Percentiles rank a stretch among this genome's conserved stretches.
Conservation (phyloP, 2,888 invertebrate genomes). For the Chelonus formosanus region DNA sequence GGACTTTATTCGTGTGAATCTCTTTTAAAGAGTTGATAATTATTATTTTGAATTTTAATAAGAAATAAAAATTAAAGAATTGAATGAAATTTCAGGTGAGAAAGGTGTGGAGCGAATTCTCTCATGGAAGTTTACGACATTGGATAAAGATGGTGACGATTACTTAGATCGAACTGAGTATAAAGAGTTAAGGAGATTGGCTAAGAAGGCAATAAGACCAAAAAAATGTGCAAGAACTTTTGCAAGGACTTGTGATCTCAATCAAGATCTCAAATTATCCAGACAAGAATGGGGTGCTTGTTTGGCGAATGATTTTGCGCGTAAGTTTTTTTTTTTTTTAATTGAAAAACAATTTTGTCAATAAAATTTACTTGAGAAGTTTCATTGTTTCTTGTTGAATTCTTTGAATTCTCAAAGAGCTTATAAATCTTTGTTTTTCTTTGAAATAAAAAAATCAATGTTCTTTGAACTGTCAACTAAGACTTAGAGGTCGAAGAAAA, state of each 20-base stretch:
- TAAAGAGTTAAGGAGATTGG: slow-evolving; percentile 79
- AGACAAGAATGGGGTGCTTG: slow-evolving; percentile 88
- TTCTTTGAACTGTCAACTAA: not conserved
- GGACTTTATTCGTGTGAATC: slow-evolving; percentile 7
- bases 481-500: not conserved
- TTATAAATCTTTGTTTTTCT: slow-evolving; percentile 2
- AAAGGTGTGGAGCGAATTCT: slow-evolving; percentile 69
- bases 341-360: not conserved
- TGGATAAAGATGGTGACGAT: slow-evolving; percentile 84
- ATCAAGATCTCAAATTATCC: slow-evolving; percentile 81
- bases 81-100: slow-evolving; percentile 49
- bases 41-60: slow-evolving; percentile 1
- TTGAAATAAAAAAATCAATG: not conserved
- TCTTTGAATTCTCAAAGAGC: too few species aligned
- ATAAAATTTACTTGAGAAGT: too few species aligned
- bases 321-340: slow-evolving; percentile 69
- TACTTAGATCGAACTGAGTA: slow-evolving; percentile 84
- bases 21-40: not conserved
- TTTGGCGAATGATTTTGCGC: slow-evolving; percentile 83
- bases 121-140: slow-evolving; percentile 88
- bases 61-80: not conserved
- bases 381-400: too few species aligned
- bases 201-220: slow-evolving; percentile 89
- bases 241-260: slow-evolving; percentile 85
- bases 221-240: slow-evolving; percentile 90